A percentile compares a stretch with the other conserved stretches of the same genome.
phyloP scores from a whole-genome alignment of 2,113 vertebrate species.

The Ctenodactylus gundi region DNA sequence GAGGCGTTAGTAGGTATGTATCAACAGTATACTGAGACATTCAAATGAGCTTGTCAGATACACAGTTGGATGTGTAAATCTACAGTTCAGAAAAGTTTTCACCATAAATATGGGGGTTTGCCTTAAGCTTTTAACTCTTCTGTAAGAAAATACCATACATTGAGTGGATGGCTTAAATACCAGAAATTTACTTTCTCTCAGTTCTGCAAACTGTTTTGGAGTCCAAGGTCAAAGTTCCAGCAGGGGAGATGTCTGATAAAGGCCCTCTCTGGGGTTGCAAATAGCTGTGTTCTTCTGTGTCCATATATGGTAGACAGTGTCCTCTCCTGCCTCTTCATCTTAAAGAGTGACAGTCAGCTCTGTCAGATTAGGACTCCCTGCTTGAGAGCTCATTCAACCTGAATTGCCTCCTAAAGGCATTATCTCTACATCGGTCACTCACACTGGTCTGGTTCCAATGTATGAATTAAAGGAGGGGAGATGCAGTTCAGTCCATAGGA shows the following conservation, averaged over 20 bases:
- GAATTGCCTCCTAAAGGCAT: background rate
- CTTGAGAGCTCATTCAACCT: background rate
- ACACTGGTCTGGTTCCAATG: background rate
- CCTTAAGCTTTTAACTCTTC: background rate
- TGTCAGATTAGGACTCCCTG: background rate
- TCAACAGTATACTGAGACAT: too few relatives aligned
- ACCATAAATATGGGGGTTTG: background rate
- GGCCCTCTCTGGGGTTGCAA: too few relatives aligned
- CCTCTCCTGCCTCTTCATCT: background rate
- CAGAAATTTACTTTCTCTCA: background rate
- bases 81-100: background rate
- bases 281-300: background rate
- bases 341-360: background rate
- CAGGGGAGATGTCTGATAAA: too few relatives aligned
- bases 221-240: too few relatives aligned
- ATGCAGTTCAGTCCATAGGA: background rate
- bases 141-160: background rate
- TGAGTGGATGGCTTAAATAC: background rate
- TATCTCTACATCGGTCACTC: background rate
- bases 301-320: background rate
- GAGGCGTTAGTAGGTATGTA: too few relatives aligned
- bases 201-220: background rate
- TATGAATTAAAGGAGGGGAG: background rate
- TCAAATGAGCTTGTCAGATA: background rate
- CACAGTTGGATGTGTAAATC: background rate